These are phyloP conservation scores for Brachyhypopomus occidentalis DNA, from an alignment of 2,113 vertebrate genomes.

Conservation along the genomic window DNA sequence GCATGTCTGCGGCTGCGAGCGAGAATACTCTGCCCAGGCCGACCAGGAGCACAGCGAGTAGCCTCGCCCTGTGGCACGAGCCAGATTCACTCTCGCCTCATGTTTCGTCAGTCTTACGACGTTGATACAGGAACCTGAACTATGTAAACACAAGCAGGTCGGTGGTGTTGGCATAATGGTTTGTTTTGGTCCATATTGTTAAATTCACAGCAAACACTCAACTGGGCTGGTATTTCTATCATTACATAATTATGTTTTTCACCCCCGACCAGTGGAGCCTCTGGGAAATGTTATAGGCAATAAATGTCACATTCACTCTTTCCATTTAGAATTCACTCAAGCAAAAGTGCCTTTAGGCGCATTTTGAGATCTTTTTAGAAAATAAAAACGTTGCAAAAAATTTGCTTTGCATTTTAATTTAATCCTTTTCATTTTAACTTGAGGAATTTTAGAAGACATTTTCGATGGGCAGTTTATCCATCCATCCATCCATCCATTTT, in stretches of 20 bases:
- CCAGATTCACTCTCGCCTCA: too few relatives aligned
- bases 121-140: background rate
- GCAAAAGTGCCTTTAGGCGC: background rate
- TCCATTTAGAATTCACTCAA: background rate
- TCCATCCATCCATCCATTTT: too few relatives aligned
- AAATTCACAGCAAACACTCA: background rate
- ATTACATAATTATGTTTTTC: background rate
- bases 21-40: background rate
- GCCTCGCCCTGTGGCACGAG: too few relatives aligned
- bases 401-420: background rate
- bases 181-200: background rate
- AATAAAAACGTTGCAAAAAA: background rate
- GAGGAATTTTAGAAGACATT: background rate
- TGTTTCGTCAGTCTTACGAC: too few relatives aligned
- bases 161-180: too few relatives aligned
- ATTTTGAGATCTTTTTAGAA: background rate
- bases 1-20: slow-evolving; percentile 30
- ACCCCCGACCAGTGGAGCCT: background rate
- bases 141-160: background rate
- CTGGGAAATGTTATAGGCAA: background rate
- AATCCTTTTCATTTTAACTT: background rate
- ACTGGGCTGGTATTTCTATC: background rate
- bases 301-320: slow-evolving; percentile 5
- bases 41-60: background rate
- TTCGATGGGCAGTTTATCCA: background rate